A percentile compares a stretch with the other conserved stretches of the same genome.
Evolutionary conservation across 1,140 invertebrate species (phyloP).

Genomic region (Drosophila tsacasi): DNA sequence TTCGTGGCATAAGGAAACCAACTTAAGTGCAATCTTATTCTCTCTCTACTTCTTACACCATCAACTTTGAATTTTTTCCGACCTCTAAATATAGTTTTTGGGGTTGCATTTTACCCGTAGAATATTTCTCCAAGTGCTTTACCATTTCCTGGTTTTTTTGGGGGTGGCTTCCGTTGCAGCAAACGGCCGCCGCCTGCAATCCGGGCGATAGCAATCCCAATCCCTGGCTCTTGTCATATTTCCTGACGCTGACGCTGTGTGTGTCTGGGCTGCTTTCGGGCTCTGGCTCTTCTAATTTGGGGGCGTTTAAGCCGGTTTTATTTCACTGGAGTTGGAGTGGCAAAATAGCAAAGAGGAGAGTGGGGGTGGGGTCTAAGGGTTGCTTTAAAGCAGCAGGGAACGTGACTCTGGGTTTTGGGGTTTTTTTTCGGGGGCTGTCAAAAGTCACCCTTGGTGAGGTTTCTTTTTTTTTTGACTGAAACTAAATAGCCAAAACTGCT

Average conservation of each 20-base stretch:
- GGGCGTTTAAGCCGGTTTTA: slow-evolving; percentile 71
- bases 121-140: slow-evolving; percentile 12
- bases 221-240: slow-evolving; percentile 70
- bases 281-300: slow-evolving; percentile 67
- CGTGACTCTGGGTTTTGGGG: slow-evolving; percentile 61
- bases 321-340: slow-evolving; percentile 20
- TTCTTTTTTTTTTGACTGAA: slow-evolving; percentile 47
- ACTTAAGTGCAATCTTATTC: neutral
- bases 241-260: slow-evolving; percentile 41
- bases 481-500: slow-evolving; percentile 76
- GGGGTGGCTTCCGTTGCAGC: slow-evolving; percentile 69
- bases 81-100: neutral
- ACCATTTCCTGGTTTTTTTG: slow-evolving; percentile 28
- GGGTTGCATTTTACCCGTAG: neutral
- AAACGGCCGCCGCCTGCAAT: slow-evolving; percentile 58
- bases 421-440: slow-evolving; percentile 47
- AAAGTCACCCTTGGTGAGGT: slow-evolving; percentile 67
- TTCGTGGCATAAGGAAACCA: accelerated
- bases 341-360: neutral
- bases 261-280: slow-evolving; percentile 17
- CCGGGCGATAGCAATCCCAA: slow-evolving; percentile 56
- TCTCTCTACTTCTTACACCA: neutral
- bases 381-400: slow-evolving; percentile 67
- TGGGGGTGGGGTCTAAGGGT: slow-evolving; percentile 60
- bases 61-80: neutral